Base-by-base conservation (phyloP, 2,888 invertebrate species). In the Xestobium rufovillosum region DNA sequence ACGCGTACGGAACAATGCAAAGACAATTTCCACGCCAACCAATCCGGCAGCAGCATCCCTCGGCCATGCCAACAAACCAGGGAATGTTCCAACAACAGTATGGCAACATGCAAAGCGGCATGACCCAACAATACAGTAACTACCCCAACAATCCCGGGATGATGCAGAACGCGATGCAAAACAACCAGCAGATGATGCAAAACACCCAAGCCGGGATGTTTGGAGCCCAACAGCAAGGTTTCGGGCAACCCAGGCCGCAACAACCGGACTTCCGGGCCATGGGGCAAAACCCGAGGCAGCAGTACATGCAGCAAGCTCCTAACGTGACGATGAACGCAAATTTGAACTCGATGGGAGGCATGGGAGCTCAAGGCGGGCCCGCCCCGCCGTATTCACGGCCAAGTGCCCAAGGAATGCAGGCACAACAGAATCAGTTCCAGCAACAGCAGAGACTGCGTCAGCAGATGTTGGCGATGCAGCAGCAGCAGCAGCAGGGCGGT, bases 301-400 rank as follows among this genome's bases (percentile, higher is more conserved):
- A 78, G 23, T 81, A 81, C 50, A 75, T 81, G 69, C 82, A 82
- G 68, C 64, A 64, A 57, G 82, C 86, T 2, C 87, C 88, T 2
- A 89, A 88, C 60, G 88, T 88, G 2, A 86, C 87, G 1, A 88
- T 88, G 88, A 83, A 83, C 39, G 71, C 78, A 2, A 85, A 84
- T 9, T 86, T 87, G 86, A 81, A 80, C 34, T 69, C 75, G 1
- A 80, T 81, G 76, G 78, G 44, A 58, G 68, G 43, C 61, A 71
- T 66, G 67, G 66, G 42, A 2, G 70, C 64, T 3, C 64, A 63
- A 49, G 60, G 62, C 53, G 32, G 66, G 63, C 81, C 83, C 1
- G 84, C 85, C 8, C 84, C 86, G 1, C 84, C 86, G 0, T 88
- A 88, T 65, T 79, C 82, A 4, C 6, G 86, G 40, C 65, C 58